Evolutionary conservation across 2,113 vertebrate genomes (phyloP), one percentile per base, ranked within the genome.

Genomic region (Oplegnathus fasciatus): DNA sequence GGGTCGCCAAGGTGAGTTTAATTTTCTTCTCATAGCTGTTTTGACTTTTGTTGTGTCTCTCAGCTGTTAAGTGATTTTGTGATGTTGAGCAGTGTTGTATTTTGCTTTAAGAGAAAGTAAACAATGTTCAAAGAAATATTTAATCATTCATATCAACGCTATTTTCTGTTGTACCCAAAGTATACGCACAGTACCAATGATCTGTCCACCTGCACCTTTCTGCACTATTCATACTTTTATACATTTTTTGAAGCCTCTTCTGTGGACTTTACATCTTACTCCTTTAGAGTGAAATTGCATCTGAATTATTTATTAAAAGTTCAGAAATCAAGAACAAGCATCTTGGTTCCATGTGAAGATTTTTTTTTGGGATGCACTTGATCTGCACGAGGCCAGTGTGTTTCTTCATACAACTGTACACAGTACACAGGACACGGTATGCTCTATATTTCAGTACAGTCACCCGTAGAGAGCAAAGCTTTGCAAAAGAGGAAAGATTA

Each of bases 1-100:
- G 97, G 86, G 98, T 99, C 30, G 97, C 98, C 62, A 99, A 97
- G 98, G 98, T 99, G 96, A 97, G 88, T 85, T 88, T 84, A 0
- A 34, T 37, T 28, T n/a, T 68, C 14, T 48, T 61, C 20, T 62
- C 22, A 20, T 42, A 9, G 20, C 40, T 22, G 26, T 8, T 72
- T 68, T 61, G 42, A 26, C 32, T 69, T 5, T 52, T 68, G 17
- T 66, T 37, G 14, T 76, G n/a, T 9, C 44, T 9, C 48, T 40
- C 4, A 0, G 54, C 20, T 50, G 14, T 75, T 22, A 26, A 40
- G 34, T 61, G 37, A 77, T 28, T 10, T 0, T 40, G 24, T 75
- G 40, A 13, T 40, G 26, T 65, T 68, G 20, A 73, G 18, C 34
- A 52, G 2, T n/a, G 62, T 46, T 67, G n/a, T 24, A 42, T 82